Percentiles rank a stretch among this genome's conserved stretches.
phyloP scores from a whole-genome alignment of 2,113 vertebrate genomes.

The Ceuthmochares aereus region DNA sequence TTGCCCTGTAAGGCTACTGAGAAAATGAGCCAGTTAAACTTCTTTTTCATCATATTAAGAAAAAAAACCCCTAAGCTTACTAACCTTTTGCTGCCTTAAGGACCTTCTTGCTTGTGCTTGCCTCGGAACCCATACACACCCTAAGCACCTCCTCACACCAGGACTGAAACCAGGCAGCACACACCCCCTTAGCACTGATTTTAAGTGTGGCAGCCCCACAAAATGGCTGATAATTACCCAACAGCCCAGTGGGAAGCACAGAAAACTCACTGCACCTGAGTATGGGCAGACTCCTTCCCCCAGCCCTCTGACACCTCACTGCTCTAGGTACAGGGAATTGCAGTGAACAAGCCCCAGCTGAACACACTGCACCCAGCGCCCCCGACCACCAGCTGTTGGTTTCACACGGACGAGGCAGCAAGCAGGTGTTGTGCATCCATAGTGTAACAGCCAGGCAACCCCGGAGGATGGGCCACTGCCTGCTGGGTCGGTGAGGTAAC shows the following conservation, averaged over 20 bases:
- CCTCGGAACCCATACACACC: fast-evolving
- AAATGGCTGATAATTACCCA: neutral
- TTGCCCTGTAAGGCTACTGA: neutral
- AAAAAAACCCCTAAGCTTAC: neutral
- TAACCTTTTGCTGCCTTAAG: neutral
- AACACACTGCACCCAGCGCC: fast-evolving
- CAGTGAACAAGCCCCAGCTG: neutral
- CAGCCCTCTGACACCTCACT: fast-evolving
- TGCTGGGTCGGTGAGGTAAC: neutral
- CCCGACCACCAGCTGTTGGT: neutral
- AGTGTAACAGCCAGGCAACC: fast-evolving
- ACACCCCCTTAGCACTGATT: fast-evolving
- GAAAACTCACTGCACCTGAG: neutral
- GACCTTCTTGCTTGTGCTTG: fast-evolving
- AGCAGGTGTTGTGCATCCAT: neutral
- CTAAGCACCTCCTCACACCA: fast-evolving
- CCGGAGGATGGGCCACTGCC: neutral
- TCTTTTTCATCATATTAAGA: neutral
- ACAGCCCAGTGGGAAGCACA: neutral
- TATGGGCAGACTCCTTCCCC: fast-evolving
- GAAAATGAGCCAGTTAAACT: fast-evolving
- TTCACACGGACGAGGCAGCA: fast-evolving
- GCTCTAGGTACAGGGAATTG: fast-evolving
- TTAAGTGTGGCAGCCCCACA: fast-evolving
- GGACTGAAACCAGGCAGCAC: fast-evolving